phyloP scores from a whole-genome alignment of 2,888 invertebrate genomes.

The Helobdella robusta region DNA sequence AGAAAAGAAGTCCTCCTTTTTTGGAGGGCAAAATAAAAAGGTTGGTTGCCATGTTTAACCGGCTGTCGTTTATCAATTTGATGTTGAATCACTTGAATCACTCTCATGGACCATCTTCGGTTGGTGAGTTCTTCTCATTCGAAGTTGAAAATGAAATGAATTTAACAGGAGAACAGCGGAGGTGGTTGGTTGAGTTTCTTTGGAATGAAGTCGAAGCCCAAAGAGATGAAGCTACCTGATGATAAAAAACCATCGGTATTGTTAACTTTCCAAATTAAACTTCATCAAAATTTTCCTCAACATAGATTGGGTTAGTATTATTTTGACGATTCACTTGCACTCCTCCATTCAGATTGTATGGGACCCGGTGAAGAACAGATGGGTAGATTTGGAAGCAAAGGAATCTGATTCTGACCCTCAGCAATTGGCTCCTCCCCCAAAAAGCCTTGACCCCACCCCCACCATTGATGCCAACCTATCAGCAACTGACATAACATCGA shows the following conservation, averaged over 20 bases:
- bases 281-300: too few species aligned
- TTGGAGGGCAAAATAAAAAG: not conserved
- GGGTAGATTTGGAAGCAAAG: constrained; percentile 73
- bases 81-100: not conserved
- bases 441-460: constrained; percentile 40
- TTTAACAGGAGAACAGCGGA: not conserved
- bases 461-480: not conserved
- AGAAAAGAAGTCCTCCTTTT: not conserved
- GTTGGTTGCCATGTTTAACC: not conserved
- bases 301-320: too few species aligned
- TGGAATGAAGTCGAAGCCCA: constrained; percentile 43
- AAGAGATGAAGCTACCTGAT: constrained; percentile 90
- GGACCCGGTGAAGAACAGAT: constrained; percentile 75
- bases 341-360: constrained; percentile 68
- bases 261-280: not conserved
- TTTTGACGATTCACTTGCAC: too few species aligned
- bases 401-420: constrained; percentile 51
- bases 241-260: constrained; percentile 81
- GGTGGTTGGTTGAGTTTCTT: not conserved
- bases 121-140: not conserved
- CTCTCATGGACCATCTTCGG: not conserved
- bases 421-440: constrained; percentile 41
- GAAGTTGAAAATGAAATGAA: not conserved
- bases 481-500: constrained; percentile 36
- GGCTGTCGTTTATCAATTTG: not conserved